These are phyloP conservation scores for Rhyacophila evoluta DNA, from an alignment of 2,888 invertebrate genomes.

Conservation along the genomic window DNA sequence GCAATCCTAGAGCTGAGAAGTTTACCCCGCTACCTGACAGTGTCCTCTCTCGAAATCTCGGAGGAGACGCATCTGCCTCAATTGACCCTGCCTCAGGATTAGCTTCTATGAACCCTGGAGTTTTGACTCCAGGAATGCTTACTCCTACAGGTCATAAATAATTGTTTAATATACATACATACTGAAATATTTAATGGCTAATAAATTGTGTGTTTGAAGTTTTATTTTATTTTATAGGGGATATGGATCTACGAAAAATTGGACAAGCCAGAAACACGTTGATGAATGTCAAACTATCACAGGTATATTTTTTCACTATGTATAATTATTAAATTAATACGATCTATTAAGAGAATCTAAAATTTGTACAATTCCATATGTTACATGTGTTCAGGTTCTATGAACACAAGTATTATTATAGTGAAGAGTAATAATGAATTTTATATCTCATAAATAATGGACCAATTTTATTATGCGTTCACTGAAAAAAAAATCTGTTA, in stretches of 20 bases:
- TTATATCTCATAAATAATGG: too few species aligned
- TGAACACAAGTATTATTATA: too few species aligned
- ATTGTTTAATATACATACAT: too few species aligned
- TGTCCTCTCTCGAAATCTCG: constrained; percentile 87
- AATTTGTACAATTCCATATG: too few species aligned
- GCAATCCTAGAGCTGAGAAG: constrained; percentile 95
- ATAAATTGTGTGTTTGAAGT: too few species aligned
- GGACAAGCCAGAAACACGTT: constrained; percentile 98
- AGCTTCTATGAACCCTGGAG: constrained; percentile 89
- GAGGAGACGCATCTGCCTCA: constrained; percentile 82
- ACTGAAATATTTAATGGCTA: too few species aligned
- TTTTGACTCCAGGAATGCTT: constrained; percentile 87
- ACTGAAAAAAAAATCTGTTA: too few species aligned
- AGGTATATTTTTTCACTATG: constrained; percentile 66
- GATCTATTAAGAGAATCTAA: too few species aligned
- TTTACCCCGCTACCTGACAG: constrained; percentile 98
- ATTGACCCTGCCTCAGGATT: constrained; percentile 89
- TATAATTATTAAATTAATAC: too few species aligned
- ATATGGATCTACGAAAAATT: constrained; percentile 97
- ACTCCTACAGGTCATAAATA: constrained; percentile 78
- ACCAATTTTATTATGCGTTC: too few species aligned
- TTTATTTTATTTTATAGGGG: constrained; percentile 72
- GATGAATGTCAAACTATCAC: constrained; percentile 98
- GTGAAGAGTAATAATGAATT: too few species aligned
- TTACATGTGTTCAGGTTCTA: too few species aligned